Evolutionary conservation across 2,888 invertebrate genomes (phyloP).

Genomic region (Sinopyrophorus schimmeli): DNA sequence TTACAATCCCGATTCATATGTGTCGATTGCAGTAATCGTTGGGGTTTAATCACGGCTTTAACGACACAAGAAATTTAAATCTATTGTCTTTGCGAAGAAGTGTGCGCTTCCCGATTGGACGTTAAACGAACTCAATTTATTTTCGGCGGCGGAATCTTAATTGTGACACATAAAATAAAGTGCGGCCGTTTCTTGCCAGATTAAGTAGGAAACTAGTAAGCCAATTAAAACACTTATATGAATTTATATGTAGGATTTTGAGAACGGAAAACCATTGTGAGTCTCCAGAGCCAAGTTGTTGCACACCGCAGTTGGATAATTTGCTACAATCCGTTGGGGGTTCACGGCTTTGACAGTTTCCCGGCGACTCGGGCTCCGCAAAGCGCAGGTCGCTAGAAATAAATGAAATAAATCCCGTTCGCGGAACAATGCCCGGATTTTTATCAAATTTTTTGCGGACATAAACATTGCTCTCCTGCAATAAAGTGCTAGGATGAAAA

Average conservation of each 20-base stretch:
- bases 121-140: background rate
- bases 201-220: slow-evolving; percentile 9
- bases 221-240: slow-evolving; percentile 22
- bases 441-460: slow-evolving; percentile 14
- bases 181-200: slow-evolving; percentile 12
- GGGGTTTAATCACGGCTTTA: too few species aligned
- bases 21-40: too few species aligned
- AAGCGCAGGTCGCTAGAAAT: slow-evolving; percentile 15
- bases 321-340: slow-evolving; percentile 20
- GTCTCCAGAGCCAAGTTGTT: slow-evolving; percentile 14
- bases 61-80: too few species aligned
- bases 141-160: slow-evolving; percentile 1
- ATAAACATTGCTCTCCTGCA: slow-evolving; percentile 15
- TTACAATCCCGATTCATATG: too few species aligned
- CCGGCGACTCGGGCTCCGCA: slow-evolving; percentile 9
- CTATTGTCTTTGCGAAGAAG: too few species aligned
- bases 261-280: slow-evolving; percentile 14
- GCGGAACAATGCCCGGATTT: slow-evolving; percentile 17
- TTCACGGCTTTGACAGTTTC: slow-evolving; percentile 25
- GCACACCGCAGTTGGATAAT: slow-evolving; percentile 23
- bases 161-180: slow-evolving; percentile 13
- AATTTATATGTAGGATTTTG: slow-evolving; percentile 19
- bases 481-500: slow-evolving; percentile 13
- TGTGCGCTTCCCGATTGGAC: too few species aligned
- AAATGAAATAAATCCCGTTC: slow-evolving; percentile 21